Percentiles rank a stretch among this genome's conserved stretches.
phyloP scores from a whole-genome alignment of 2,797 vertebrate species.

The Acanthornis magna region DNA sequence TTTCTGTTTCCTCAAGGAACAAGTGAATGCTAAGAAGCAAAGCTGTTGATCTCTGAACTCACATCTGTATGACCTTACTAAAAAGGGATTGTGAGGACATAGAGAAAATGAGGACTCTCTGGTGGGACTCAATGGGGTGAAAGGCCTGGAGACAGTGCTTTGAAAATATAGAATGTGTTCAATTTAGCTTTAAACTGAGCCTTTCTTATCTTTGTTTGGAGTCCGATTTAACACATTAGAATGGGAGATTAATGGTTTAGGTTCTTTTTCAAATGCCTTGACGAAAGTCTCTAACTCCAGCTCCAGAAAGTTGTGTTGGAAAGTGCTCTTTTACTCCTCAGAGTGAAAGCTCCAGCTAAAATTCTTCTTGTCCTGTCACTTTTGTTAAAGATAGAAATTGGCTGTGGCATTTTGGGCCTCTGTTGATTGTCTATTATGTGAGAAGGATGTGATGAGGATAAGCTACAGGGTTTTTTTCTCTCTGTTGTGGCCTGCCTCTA shows the following conservation, averaged over 20 bases:
- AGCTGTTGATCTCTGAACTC: neutral
- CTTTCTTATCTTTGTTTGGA: neutral
- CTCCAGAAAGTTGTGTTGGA: neutral
- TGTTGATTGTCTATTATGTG: neutral
- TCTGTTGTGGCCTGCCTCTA: neutral
- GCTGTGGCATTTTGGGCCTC: neutral
- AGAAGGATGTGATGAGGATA: neutral
- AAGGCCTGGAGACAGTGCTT: neutral
- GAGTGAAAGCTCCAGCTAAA: neutral
- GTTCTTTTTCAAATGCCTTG: neutral
- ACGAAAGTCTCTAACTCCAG: neutral
- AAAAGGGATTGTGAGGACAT: neutral
- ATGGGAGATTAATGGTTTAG: neutral
- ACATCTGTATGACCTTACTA: neutral
- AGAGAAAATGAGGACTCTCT: neutral
- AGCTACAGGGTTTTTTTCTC: neutral
- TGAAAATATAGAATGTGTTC: neutral
- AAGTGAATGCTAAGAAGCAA: neutral
- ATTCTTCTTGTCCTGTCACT: neutral
- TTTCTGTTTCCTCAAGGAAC: neutral
- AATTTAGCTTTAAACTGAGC: neutral
- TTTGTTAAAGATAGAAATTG: neutral
- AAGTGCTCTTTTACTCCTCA: neutral
- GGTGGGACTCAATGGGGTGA: rapidly evolving
- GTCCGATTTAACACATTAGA: neutral